phyloP scores from a whole-genome alignment of 2,113 vertebrate species.

The Peromyscus maniculatus region DNA sequence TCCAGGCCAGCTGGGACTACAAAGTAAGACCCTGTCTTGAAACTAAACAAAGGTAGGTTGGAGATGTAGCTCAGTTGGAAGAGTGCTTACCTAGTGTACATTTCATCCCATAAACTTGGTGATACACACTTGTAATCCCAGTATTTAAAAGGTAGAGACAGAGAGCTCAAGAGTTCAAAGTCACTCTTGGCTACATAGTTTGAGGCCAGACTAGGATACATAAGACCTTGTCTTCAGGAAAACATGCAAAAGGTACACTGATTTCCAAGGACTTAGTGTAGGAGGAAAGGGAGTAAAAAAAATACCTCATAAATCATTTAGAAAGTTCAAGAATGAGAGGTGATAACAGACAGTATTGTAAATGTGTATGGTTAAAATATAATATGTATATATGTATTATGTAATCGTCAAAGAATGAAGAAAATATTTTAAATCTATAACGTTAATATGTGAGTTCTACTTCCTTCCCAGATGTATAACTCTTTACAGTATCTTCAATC shows the following conservation, averaged over 20 bases:
- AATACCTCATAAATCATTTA: background rate
- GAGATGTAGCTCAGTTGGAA: background rate
- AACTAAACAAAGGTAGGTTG: background rate
- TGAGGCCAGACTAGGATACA: background rate
- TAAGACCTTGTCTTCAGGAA: background rate
- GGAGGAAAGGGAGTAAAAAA: background rate
- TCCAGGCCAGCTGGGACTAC: background rate
- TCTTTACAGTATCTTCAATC: background rate
- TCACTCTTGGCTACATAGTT: background rate
- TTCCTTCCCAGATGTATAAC: slow-evolving; percentile 78
- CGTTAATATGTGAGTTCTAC: slow-evolving; percentile 76
- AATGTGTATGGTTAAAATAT: background rate
- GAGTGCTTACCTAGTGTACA: background rate
- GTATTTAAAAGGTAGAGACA: background rate
- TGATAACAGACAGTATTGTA: background rate
- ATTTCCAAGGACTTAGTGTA: background rate
- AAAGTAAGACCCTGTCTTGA: background rate
- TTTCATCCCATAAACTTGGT: background rate
- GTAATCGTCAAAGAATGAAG: background rate
- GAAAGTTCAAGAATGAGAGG: background rate
- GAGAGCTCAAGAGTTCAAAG: background rate
- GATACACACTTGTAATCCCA: background rate
- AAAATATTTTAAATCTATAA: background rate
- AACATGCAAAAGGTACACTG: background rate
- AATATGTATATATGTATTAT: background rate